Base-by-base conservation (phyloP, 2,797 vertebrate genomes). In the Acridotheres tristis region DNA sequence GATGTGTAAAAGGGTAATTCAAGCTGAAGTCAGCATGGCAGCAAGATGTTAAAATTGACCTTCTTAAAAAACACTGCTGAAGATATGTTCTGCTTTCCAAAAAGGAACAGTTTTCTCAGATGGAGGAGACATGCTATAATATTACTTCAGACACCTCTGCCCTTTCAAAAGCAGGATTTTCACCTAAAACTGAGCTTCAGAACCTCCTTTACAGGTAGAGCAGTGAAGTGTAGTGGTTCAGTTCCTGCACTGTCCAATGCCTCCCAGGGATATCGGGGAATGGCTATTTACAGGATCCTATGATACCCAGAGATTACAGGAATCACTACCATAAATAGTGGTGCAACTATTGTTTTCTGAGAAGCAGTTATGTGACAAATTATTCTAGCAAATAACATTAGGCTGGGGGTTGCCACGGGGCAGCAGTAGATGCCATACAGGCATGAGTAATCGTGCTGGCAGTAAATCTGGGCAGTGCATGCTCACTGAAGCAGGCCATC, bases 281-380 rank as follows among this genome's bases (percentile, higher is more conserved):
- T 40, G n/a, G 55, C 34, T 76, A 26, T 88, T 84, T 89, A 61
- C 58, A 88, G 58, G 30, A 85, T 43, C 5, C 42, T 45, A 1
- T 7, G 19, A 77, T 69, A 51, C 32, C 34, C 54, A 63, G 79
- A 73, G 73, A 73, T 78, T 88, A 81, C 51, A 75, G 73, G 72
- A 87, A 94, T 72, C 47, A 19, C 43, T 66, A 63, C 32, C 20
- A 8, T n/a, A 72, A 93, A 75, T 4, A 73, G 68, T 32, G 30
- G 18, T 9, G 10, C 43, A 78, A 68, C 27, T 48, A 27, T 66
- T 90, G 81, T 68, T 94, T 94, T 94, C 76, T 93, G 85, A 96
- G 89, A 89, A 96, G 72, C n/a, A 88, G 48, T 48, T 86, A 14
- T n/a, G 25, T 50, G 79, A 69, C 40, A 89, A 54, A 68, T 71